phyloP scores from a whole-genome alignment of 2,797 vertebrate species.

The Urophycis tenuis region DNA sequence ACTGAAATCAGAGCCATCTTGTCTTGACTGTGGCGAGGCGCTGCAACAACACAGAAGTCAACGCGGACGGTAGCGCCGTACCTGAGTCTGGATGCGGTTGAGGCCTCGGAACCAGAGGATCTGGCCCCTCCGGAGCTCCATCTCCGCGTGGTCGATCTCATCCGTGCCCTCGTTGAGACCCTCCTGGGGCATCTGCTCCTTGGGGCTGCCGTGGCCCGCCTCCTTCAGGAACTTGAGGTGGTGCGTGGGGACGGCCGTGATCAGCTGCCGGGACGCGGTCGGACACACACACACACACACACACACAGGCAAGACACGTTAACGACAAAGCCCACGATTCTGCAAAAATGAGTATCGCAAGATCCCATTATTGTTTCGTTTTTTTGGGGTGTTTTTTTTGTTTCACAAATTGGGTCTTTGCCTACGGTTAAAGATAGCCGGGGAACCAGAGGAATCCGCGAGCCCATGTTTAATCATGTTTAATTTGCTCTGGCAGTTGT shows the following conservation, averaged over 20 bases:
- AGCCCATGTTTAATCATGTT: too few species aligned
- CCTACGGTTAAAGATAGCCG: too few species aligned
- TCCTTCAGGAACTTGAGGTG: slow-evolving; percentile 94
- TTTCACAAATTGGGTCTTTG: too few species aligned
- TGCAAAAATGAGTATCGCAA: not conserved
- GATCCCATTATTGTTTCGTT: too few species aligned
- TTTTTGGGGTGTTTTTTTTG: too few species aligned
- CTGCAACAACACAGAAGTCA: not conserved
- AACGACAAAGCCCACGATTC: not conserved
- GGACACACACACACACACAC: not conserved
- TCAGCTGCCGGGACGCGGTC: slow-evolving; percentile 78
- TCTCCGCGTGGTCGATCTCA: slow-evolving; percentile 93
- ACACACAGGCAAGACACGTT: not conserved
- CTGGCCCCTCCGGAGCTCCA: slow-evolving; percentile 93
- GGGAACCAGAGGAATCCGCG: too few species aligned
- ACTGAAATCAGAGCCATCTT: not conserved
- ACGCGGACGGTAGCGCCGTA: slow-evolving; percentile 49
- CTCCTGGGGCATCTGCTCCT: slow-evolving; percentile 85
- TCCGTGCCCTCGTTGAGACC: slow-evolving; percentile 80
- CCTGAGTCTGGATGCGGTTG: slow-evolving; percentile 99
- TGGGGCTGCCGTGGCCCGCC: slow-evolving; percentile 86
- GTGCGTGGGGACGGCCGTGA: slow-evolving; percentile 85
- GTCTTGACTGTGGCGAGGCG: not conserved
- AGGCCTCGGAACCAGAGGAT: slow-evolving; percentile 99
- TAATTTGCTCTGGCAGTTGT: too few species aligned